A percentile compares a stretch with the other conserved stretches of the same genome.
Evolutionary conservation across 64 coral and sea anemone species (phyloP).

Genomic region (Catalaphyllia jardinei): DNA sequence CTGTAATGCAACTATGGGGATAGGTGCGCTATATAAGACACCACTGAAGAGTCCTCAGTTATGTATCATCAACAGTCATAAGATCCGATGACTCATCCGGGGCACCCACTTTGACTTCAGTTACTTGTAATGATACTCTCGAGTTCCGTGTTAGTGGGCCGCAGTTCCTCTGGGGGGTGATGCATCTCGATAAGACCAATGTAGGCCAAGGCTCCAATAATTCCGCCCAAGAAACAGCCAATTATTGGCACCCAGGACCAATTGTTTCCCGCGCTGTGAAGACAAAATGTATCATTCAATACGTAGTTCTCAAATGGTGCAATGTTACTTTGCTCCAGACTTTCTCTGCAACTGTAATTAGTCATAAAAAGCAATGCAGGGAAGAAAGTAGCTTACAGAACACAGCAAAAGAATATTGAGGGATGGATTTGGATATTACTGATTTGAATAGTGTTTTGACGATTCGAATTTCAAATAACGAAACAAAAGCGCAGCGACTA

Average conservation of each 20-base stretch:
- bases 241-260: constrained; percentile 83
- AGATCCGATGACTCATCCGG: not conserved
- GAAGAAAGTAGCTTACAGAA: too few relatives aligned
- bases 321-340: not conserved
- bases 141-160: not conserved
- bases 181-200: constrained; percentile 70
- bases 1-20: too few relatives aligned
- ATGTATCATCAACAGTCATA: not conserved
- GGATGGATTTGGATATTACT: too few relatives aligned
- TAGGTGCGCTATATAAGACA: not conserved
- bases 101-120: not conserved
- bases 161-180: constrained; percentile 12
- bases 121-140: constrained; percentile 18
- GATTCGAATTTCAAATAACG: too few relatives aligned
- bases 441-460: too few relatives aligned
- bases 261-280: constrained; percentile 50
- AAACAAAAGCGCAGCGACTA: too few relatives aligned
- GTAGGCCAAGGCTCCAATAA: constrained; percentile 61
- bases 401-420: too few relatives aligned
- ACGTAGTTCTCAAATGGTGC: not conserved
- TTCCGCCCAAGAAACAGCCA: constrained; percentile 52
- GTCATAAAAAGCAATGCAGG: too few relatives aligned
- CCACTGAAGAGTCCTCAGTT: not conserved
- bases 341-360: not conserved
- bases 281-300: not conserved